Evolutionary conservation across 2,888 invertebrate genomes (phyloP).

Genomic region (Hemaris fuciformis): DNA sequence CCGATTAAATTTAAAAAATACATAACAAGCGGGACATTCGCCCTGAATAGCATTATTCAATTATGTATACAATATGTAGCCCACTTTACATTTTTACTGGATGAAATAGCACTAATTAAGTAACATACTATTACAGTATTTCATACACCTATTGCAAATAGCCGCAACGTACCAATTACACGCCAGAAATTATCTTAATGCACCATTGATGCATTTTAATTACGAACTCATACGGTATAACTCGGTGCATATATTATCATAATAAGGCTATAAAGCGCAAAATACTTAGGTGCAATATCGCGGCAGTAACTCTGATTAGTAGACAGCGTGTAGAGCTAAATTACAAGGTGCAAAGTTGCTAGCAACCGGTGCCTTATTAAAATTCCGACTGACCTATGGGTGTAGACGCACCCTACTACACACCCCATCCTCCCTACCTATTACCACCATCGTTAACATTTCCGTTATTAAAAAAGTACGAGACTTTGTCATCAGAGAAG

Average conservation of each 20-base stretch:
- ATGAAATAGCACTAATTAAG: not conserved
- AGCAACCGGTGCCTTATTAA: conserved; percentile 37
- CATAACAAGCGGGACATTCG: conserved; percentile 50
- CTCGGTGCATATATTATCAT: not conserved
- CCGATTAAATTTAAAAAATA: conserved; percentile 54
- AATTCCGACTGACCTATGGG: conserved; percentile 45
- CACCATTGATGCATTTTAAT: not conserved
- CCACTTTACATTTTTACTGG: not conserved
- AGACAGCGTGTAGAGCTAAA: conserved; percentile 23
- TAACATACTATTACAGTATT: not conserved
- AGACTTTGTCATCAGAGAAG: conserved; percentile 79
- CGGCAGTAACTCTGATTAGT: conserved; percentile 26
- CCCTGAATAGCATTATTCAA: conserved; percentile 39
- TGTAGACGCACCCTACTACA: conserved; percentile 21
- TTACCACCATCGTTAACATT: conserved; percentile 68
- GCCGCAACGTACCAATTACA: not conserved
- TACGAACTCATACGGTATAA: not conserved
- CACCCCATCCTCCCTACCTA: conserved; percentile 39
- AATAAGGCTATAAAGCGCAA: conserved; percentile 8
- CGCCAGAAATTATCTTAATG: not conserved
- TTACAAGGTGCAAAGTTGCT: conserved; percentile 32
- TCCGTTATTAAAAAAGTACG: conserved; percentile 81
- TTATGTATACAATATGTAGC: not conserved
- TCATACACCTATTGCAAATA: not conserved
- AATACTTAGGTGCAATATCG: conserved; percentile 8